A percentile compares a stretch with the other conserved stretches of the same genome.
These are phyloP conservation scores for Heterodera filipjevi DNA, from an alignment of 2,888 invertebrate species.

Conservation along the genomic window DNA sequence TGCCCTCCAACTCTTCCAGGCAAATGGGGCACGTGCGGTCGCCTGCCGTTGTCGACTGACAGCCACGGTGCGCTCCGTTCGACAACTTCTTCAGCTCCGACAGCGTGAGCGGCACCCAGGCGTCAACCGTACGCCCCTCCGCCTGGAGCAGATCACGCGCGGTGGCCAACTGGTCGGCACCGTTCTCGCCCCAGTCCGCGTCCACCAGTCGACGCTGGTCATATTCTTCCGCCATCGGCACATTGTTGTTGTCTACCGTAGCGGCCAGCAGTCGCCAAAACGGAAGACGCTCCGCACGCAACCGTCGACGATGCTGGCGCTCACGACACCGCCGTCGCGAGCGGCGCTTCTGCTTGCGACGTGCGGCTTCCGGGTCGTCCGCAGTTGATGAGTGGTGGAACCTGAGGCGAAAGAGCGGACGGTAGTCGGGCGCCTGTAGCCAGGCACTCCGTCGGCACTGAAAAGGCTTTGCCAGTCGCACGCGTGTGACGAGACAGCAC, in stretches of 20 bases:
- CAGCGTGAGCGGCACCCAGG: background rate
- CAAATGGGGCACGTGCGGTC: background rate
- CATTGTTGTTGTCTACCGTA: too few relatives aligned
- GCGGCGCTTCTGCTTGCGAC: conserved; percentile 67
- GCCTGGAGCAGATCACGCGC: background rate
- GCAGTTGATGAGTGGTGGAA: background rate
- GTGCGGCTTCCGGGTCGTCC: background rate
- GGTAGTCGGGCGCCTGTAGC: background rate
- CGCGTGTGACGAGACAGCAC: too few relatives aligned
- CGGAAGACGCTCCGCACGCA: background rate
- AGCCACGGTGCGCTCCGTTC: background rate
- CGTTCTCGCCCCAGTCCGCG: background rate
- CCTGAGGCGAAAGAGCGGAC: background rate
- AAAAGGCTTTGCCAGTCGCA: too few relatives aligned
- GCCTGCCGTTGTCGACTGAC: background rate
- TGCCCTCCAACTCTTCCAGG: background rate
- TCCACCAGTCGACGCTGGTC: background rate
- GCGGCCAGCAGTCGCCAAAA: background rate
- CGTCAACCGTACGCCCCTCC: background rate
- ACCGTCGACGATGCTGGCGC: background rate
- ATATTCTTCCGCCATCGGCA: background rate
- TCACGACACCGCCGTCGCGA: background rate
- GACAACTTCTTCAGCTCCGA: background rate
- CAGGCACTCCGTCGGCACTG: background rate
- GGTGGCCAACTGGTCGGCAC: background rate